Percentiles rank a stretch among this genome's conserved stretches.
These are phyloP conservation scores for Spilogale gracilis DNA, from an alignment of 2,113 vertebrate species.

Conservation along the genomic window DNA sequence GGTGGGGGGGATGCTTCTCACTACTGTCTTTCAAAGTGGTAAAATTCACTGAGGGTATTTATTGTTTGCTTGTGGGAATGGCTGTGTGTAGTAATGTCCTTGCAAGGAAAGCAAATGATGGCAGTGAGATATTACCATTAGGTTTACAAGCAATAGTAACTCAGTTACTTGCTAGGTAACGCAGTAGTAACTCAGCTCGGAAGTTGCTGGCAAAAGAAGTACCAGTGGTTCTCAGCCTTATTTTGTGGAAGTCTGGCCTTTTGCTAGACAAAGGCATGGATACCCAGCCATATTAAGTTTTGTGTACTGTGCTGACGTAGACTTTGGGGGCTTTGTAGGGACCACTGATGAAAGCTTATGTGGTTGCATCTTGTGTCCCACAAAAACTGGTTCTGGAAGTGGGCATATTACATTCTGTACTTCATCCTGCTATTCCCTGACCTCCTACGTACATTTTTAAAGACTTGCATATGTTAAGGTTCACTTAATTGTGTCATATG, in stretches of 20 bases:
- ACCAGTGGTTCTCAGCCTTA: neutral
- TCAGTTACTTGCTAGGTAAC: neutral
- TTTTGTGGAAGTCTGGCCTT: neutral
- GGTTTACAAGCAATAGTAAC: neutral
- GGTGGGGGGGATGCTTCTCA: neutral
- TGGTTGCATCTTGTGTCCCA: neutral
- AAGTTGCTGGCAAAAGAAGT: neutral
- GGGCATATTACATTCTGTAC: neutral
- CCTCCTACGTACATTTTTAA: neutral
- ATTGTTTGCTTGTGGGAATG: conserved; percentile 18
- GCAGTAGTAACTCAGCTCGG: neutral
- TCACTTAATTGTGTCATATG: conserved; percentile 15
- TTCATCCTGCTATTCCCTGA: neutral
- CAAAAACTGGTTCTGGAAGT: neutral
- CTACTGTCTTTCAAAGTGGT: conserved; percentile 32
- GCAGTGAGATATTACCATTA: neutral
- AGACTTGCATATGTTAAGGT: neutral
- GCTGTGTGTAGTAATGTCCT: neutral
- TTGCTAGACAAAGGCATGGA: neutral
- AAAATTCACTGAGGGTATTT: neutral
- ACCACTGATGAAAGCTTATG: neutral
- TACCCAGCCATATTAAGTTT: neutral
- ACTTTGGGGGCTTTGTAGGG: neutral
- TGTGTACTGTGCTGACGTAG: neutral
- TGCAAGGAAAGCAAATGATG: neutral